Conservation (phyloP, 1,140 invertebrate species). For the Steinernema feltiae region DNA sequence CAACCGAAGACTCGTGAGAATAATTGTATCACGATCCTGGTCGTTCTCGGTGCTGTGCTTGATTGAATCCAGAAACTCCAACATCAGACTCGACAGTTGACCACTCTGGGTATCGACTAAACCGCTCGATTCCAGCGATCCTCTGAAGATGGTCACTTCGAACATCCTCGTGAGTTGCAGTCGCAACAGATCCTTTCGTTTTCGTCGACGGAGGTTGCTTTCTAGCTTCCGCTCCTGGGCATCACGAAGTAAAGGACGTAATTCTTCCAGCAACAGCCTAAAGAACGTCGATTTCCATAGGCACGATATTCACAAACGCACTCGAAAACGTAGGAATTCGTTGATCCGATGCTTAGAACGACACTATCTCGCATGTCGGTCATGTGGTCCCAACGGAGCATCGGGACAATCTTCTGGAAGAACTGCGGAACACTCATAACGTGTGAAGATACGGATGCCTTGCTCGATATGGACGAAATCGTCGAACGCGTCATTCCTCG, state of each 20-base stretch:
- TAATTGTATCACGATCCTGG: slow-evolving; percentile 63
- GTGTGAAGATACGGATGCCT: background rate
- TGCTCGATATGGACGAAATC: background rate
- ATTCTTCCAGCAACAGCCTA: slow-evolving; percentile 91
- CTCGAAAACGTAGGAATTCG: background rate
- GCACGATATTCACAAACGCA: background rate
- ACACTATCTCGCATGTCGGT: slow-evolving; percentile 84
- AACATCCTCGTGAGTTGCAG: slow-evolving; percentile 66
- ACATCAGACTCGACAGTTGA: slow-evolving; percentile 75
- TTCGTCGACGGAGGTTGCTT: slow-evolving; percentile 77
- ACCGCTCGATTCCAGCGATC: slow-evolving; percentile 65
- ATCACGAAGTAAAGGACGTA: slow-evolving; percentile 75
- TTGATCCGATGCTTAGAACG: slow-evolving; percentile 67
- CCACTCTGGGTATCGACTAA: slow-evolving; percentile 75
- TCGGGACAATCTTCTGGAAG: slow-evolving; percentile 39
- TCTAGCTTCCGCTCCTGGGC: slow-evolving; percentile 95
- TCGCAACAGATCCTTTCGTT: slow-evolving; percentile 79
- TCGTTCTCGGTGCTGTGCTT: slow-evolving; percentile 82
- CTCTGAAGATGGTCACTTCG: slow-evolving; percentile 40
- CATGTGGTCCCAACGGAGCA: slow-evolving; percentile 70
- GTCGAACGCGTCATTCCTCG: slow-evolving; percentile 36
- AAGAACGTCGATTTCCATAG: slow-evolving; percentile 31
- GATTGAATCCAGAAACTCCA: slow-evolving; percentile 90
- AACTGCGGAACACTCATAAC: slow-evolving; percentile 25
- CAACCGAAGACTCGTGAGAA: slow-evolving; percentile 74